These are phyloP conservation scores for Apostichopus japonicus DNA, from an alignment of 35 echinoderm and acorn worm species.

Conservation along the genomic window DNA sequence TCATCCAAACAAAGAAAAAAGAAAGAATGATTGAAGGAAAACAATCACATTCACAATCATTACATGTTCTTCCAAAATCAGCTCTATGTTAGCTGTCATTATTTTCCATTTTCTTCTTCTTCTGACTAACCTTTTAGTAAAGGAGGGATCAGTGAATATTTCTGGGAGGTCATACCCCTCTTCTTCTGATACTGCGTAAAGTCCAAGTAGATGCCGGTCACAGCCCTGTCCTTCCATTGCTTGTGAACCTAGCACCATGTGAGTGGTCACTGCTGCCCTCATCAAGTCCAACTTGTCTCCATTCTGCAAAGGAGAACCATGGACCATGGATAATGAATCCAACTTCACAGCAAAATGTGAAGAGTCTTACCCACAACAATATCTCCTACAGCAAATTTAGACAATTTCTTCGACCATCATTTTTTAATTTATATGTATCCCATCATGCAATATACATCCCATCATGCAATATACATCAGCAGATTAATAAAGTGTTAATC, in stretches of 20 bases:
- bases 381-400: too few species aligned
- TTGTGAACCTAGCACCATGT: slow-evolving; percentile 23
- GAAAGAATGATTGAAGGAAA: neutral
- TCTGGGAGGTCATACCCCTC: slow-evolving; percentile 52
- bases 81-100: too few species aligned
- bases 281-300: slow-evolving; percentile 46
- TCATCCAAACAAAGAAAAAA: slow-evolving; percentile 7
- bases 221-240: slow-evolving; percentile 59
- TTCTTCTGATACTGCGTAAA: slow-evolving; percentile 55
- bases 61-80: too few species aligned
- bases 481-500: too few species aligned
- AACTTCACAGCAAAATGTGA: too few species aligned
- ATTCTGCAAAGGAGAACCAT: slow-evolving; percentile 14
- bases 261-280: slow-evolving; percentile 46
- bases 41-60: too few species aligned
- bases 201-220: slow-evolving; percentile 74
- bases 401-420: too few species aligned
- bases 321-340: too few species aligned
- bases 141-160: slow-evolving; percentile 70
- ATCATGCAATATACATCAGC: neutral
- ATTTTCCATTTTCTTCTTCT: neutral
- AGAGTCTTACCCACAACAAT: too few species aligned
- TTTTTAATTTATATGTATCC: too few species aligned
- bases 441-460: too few species aligned
- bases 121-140: slow-evolving; percentile 59